Percentiles rank a stretch among this genome's conserved stretches.
Conservation (phyloP, 2,113 vertebrate genomes). For the Mus pahari region DNA sequence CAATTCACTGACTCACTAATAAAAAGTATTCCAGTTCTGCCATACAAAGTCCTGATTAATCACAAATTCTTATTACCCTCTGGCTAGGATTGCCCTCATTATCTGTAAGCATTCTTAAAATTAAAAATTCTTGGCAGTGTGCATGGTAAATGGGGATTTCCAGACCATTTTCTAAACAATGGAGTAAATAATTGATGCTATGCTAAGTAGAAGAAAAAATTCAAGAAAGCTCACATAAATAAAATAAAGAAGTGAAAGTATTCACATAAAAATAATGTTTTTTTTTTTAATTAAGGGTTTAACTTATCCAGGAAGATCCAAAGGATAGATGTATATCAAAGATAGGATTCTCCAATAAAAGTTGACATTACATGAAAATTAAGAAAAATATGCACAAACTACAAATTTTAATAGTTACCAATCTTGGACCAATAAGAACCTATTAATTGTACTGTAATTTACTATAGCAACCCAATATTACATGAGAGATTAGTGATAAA, state of each 20-base stretch:
- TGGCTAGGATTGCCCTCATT: constrained; percentile 46
- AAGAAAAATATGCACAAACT: neutral
- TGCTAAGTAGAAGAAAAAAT: constrained; percentile 32
- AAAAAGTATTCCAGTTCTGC: constrained; percentile 47
- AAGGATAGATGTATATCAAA: neutral
- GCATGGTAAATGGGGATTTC: constrained; percentile 12
- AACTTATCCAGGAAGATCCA: neutral
- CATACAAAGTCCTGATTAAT: constrained; percentile 32
- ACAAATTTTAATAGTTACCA: neutral
- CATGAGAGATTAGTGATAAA: neutral
- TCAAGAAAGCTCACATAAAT: constrained; percentile 3
- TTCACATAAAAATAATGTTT: constrained; percentile 28
- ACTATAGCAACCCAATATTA: neutral
- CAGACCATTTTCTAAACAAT: constrained; percentile 55
- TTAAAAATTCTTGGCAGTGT: constrained; percentile 33
- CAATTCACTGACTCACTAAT: constrained; percentile 21
- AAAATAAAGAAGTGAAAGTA: constrained; percentile 11
- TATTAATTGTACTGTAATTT: neutral
- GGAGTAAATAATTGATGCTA: constrained; percentile 52
- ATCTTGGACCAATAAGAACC: neutral
- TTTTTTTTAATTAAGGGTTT: neutral
- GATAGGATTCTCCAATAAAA: neutral
- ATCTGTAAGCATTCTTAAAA: constrained; percentile 44
- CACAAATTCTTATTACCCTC: constrained; percentile 27
- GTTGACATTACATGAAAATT: neutral